These are phyloP conservation scores for Daphoenositta chrysoptera DNA, from an alignment of 2,113 vertebrate species.

Conservation along the genomic window DNA sequence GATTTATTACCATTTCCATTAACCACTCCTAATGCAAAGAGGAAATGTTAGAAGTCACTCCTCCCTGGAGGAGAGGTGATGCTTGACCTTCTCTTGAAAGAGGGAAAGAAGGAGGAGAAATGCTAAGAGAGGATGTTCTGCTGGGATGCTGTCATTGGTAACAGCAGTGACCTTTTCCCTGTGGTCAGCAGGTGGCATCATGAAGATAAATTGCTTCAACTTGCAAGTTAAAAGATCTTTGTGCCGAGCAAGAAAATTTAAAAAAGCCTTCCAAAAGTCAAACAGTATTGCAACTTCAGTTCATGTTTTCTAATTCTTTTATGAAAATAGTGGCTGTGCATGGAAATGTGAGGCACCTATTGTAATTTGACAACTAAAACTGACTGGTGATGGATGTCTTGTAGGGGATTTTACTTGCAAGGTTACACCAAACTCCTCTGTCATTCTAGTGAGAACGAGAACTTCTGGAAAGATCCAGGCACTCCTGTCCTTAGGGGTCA, in stretches of 20 bases:
- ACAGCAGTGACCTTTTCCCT: constrained; percentile 42
- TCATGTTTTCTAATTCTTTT: not conserved
- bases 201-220: constrained; percentile 42
- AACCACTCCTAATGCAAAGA: constrained; percentile 7
- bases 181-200: constrained; percentile 37
- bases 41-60: constrained; percentile 26
- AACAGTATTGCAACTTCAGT: not conserved
- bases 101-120: not conserved
- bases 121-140: not conserved
- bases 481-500: not conserved
- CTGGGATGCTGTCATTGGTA: not conserved
- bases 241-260: not conserved
- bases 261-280: not conserved
- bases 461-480: not conserved
- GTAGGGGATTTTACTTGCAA: not conserved
- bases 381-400: not conserved
- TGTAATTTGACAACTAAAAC: not conserved
- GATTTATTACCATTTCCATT: constrained; percentile 20
- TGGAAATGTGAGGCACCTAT: not conserved
- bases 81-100: constrained; percentile 28
- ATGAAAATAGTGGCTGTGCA: not conserved
- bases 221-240: constrained; percentile 6
- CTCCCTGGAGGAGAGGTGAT: not conserved
- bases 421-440: not conserved
- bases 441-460: not conserved